Evolutionary conservation across 2,113 vertebrate species (phyloP), one percentile per base, ranked within the genome.

Genomic region (Prinia subflava): DNA sequence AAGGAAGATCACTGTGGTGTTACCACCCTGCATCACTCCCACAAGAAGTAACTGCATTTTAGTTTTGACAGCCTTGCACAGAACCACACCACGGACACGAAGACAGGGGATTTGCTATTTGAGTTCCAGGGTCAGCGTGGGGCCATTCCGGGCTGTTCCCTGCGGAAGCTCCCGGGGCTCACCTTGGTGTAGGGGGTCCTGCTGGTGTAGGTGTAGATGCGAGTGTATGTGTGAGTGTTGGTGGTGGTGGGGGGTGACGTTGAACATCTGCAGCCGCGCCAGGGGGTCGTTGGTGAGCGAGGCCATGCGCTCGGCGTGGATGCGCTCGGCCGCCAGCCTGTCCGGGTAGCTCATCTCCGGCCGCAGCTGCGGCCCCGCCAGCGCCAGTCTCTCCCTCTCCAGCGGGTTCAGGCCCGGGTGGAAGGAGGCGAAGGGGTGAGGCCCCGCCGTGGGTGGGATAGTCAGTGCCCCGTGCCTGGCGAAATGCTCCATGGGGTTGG

Each of bases 171-270:
- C 16, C 63, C 30, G 1, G 30, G 18, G 60, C 98, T 98, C 98
- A 99, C 99, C 99, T 99, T 99, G 99, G 95, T 99, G 99, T 42
- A 99, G 97, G 13, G 99, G 99, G 79, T 99, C 99, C 98, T 99
- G 99, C 98, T 99, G 99, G 96, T 99, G 99, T 50, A 99, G 99
- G 97, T 99, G 99, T 22, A 99, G 98, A 95, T 99, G 99, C 1
- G 99, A 99, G 98, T 99, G 99, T 96, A 99, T 99, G 97, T 99
- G 99, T 0, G 99, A 99, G 96, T 99, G 99, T 96, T 99, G 99
- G 98, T 99, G 99, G 80, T 99, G 99, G 95, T 99, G 99, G 1
- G 99, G 99, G 6, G 99, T 99, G 79, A 99, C 99, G 21, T 99
- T 99, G 98, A 99, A 99, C 99, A 99, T 99, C 98, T 99, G 99